These are phyloP conservation scores for Hylia prasina DNA, from an alignment of 2,113 vertebrate species.

Conservation along the genomic window DNA sequence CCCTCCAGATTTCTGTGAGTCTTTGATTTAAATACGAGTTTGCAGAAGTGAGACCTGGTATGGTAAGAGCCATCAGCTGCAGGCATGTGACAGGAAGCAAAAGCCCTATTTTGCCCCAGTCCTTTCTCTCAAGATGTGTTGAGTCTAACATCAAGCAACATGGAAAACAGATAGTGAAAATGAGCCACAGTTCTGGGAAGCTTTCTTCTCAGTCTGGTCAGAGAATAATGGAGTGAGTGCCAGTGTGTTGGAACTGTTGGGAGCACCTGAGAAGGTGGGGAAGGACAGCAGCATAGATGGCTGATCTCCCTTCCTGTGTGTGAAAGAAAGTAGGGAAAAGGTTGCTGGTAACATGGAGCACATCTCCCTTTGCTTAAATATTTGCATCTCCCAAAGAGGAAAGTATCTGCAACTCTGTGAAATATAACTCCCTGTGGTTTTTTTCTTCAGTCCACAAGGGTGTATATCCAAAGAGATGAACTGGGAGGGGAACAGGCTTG, in stretches of 20 bases:
- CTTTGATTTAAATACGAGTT: not conserved
- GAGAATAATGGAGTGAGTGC: not conserved
- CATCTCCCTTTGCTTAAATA: not conserved
- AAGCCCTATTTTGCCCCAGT: accelerated
- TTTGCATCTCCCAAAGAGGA: not conserved
- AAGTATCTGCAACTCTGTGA: not conserved
- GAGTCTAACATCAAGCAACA: not conserved
- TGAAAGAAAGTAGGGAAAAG: not conserved
- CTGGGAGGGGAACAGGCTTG: accelerated
- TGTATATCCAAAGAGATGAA: not conserved
- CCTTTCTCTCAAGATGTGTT: not conserved
- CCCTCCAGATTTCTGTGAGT: not conserved
- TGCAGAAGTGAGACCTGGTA: not conserved
- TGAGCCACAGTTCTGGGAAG: not conserved
- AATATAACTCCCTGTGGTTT: not conserved
- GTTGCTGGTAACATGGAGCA: not conserved
- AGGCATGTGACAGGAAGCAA: not conserved
- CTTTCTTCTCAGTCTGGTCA: not conserved
- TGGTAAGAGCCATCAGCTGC: not conserved
- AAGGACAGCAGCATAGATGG: not conserved
- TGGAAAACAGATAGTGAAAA: not conserved
- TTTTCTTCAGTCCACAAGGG: not conserved
- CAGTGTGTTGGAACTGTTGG: not conserved
- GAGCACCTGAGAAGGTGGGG: not conserved
- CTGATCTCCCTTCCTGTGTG: not conserved